A percentile compares a stretch with the other conserved stretches of the same genome.
Evolutionary conservation across 2,797 vertebrate species (phyloP).

Genomic region (Myiotriccus ornatus): DNA sequence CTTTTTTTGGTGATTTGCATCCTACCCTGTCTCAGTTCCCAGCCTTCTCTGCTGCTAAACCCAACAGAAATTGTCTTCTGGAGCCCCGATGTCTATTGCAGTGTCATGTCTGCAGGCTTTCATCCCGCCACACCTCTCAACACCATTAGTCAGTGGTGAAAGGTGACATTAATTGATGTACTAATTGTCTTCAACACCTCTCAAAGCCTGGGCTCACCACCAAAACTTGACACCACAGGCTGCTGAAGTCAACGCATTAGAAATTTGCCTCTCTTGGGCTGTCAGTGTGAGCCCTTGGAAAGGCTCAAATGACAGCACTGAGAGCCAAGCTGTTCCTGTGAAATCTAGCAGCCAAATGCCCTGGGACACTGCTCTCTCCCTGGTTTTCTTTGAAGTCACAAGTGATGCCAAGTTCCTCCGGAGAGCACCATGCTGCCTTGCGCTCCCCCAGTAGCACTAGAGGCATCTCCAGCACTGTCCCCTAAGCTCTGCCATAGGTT

Average conservation of each 20-base stretch:
- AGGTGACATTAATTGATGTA: conserved; percentile 39
- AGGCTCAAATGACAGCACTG: not conserved
- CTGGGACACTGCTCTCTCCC: not conserved
- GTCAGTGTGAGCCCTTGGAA: not conserved
- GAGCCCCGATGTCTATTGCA: not conserved
- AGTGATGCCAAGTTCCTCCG: not conserved
- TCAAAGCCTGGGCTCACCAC: not conserved
- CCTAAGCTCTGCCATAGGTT: not conserved
- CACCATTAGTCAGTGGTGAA: not conserved
- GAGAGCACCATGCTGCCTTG: not conserved
- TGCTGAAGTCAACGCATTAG: not conserved
- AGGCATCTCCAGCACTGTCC: not conserved
- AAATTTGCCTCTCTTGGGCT: not conserved
- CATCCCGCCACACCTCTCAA: not conserved
- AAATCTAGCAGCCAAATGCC: not conserved
- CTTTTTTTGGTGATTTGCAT: not conserved
- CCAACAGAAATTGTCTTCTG: not conserved
- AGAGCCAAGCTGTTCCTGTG: not conserved
- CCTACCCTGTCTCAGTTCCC: not conserved
- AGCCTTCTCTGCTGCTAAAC: not conserved
- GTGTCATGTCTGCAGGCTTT: not conserved
- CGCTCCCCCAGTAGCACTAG: fast-evolving
- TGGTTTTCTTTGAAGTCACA: not conserved
- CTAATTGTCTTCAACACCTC: not conserved
- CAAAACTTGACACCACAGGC: not conserved